These are phyloP conservation scores for Sarcophaga rosellei DNA, from an alignment of 2,888 invertebrate genomes.

Conservation along the genomic window DNA sequence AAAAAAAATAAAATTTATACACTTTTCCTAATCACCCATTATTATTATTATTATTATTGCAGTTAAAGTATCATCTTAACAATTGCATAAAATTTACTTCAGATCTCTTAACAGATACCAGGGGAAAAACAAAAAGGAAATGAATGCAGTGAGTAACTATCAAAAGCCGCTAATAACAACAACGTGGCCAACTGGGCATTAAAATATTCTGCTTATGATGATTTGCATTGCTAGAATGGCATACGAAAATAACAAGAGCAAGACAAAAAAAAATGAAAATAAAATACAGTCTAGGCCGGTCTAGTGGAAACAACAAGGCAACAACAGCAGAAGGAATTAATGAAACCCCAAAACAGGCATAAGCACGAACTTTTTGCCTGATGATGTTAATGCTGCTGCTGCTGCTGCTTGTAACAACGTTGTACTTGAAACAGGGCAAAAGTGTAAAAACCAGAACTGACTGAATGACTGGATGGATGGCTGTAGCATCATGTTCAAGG, in stretches of 20 bases:
- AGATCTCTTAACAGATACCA: not conserved
- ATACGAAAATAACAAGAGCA: conserved; percentile 10
- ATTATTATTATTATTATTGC: not conserved
- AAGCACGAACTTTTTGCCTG: conserved; percentile 51
- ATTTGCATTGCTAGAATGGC: conserved; percentile 45
- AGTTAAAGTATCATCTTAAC: conserved; percentile 25
- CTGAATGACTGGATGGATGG: not conserved
- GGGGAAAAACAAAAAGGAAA: not conserved
- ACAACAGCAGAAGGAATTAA: conserved; percentile 27
- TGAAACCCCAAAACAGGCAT: conserved; percentile 51
- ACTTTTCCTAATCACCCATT: conserved; percentile 25
- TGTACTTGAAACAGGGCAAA: conserved; percentile 59
- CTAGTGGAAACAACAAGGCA: conserved; percentile 36
- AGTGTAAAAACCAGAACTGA: conserved; percentile 59
- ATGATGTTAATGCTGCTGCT: not conserved
- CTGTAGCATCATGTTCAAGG: conserved; percentile 39
- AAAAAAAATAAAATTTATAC: not conserved
- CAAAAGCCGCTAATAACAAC: conserved; percentile 4
- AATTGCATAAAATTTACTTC: conserved; percentile 10
- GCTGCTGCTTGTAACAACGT: conserved; percentile 36
- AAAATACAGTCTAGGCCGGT: not conserved
- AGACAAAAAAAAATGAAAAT: conserved; percentile 10
- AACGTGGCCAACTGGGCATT: conserved; percentile 35
- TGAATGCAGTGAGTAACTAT: conserved; percentile 9
- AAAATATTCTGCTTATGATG: conserved; percentile 20